phyloP scores from a whole-genome alignment of 2,888 invertebrate species.

The Podabrus alpinus region DNA sequence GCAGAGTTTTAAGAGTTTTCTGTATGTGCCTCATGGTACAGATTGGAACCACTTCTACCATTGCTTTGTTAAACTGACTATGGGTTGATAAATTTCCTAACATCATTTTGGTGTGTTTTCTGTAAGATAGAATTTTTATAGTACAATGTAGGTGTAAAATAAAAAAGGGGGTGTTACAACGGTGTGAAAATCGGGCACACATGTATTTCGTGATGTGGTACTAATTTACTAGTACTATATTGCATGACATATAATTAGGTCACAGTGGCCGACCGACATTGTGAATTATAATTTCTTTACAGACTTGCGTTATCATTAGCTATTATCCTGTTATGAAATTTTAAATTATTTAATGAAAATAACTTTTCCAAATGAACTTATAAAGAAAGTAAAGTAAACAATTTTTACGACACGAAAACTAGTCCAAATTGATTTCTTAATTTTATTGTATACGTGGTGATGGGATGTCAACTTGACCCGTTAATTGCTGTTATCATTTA shows the following conservation, averaged over 20 bases:
- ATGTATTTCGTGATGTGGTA: not conserved
- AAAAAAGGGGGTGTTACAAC: too few species aligned
- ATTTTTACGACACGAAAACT: not conserved
- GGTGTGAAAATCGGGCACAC: too few species aligned
- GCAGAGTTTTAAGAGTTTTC: conserved; percentile 72
- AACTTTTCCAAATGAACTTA: too few species aligned
- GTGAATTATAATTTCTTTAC: too few species aligned
- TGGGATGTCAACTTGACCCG: not conserved
- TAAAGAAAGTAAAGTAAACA: not conserved
- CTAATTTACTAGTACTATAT: too few species aligned
- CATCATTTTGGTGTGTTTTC: conserved; percentile 76
- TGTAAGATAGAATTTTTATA: conserved; percentile 41
- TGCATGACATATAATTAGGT: too few species aligned
- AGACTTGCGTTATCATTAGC: too few species aligned
- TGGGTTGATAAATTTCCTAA: conserved; percentile 75
- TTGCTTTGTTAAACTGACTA: conserved; percentile 72
- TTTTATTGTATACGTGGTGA: not conserved
- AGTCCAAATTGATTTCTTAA: not conserved
- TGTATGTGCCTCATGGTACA: conserved; percentile 81
- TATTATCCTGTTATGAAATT: not conserved
- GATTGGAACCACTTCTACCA: conserved; percentile 80
- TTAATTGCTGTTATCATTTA: not conserved
- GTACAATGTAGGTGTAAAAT: too few species aligned
- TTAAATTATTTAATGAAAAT: not conserved
- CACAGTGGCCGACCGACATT: too few species aligned